These are phyloP conservation scores for Synaphobranchus kaupii DNA, from an alignment of 2,797 vertebrate genomes.

Conservation along the genomic window DNA sequence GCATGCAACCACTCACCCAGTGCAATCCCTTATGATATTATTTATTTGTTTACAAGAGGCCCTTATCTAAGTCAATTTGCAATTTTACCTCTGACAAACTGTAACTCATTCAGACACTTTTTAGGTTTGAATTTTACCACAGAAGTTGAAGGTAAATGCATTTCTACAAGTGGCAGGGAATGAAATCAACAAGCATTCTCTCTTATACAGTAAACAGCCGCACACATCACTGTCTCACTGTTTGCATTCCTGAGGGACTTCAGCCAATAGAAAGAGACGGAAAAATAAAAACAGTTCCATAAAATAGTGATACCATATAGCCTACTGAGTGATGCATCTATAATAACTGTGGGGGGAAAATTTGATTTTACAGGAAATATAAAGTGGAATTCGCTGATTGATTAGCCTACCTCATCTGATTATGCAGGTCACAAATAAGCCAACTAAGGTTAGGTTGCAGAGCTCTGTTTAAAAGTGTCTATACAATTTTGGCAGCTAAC, in stretches of 20 bases:
- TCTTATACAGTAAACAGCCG: not conserved
- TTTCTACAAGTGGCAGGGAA: not conserved
- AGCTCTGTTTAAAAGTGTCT: too few species aligned
- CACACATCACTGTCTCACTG: not conserved
- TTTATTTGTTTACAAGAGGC: not conserved
- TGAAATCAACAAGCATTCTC: not conserved
- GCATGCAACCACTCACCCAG: not conserved
- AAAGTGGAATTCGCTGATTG: too few species aligned
- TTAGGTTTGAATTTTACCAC: not conserved
- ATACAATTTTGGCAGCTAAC: too few species aligned
- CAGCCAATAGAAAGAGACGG: not conserved
- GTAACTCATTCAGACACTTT: slow-evolving; percentile 5
- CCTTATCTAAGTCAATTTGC: not conserved
- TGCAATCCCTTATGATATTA: not conserved
- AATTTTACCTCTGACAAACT: not conserved
- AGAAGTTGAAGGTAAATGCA: not conserved
- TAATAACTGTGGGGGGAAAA: too few species aligned
- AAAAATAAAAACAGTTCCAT: not conserved
- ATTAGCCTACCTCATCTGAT: too few species aligned
- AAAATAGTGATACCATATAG: not conserved
- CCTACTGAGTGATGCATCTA: not conserved
- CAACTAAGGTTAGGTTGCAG: too few species aligned
- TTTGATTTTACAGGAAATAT: too few species aligned
- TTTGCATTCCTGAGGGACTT: not conserved
- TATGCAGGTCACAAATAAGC: too few species aligned